Conservation (phyloP, 2,113 vertebrate genomes). For the Castor canadensis region DNA sequence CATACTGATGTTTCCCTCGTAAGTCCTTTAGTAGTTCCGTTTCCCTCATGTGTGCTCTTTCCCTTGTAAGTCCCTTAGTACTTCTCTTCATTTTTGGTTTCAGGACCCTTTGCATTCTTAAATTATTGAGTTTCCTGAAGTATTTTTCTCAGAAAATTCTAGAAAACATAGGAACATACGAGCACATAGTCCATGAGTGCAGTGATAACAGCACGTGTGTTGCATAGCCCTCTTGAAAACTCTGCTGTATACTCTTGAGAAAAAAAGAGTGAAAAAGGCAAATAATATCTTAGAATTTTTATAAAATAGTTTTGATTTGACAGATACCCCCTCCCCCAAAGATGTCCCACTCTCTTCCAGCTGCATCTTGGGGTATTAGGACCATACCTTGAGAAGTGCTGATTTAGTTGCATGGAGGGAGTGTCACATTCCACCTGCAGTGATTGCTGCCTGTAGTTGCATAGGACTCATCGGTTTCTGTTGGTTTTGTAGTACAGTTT, state of each 20-base stretch:
- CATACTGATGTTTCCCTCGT: background rate
- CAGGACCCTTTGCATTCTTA: background rate
- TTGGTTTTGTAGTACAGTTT: background rate
- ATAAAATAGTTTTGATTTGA: slow-evolving; percentile 22
- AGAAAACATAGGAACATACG: background rate
- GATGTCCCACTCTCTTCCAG: background rate
- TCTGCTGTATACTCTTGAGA: background rate
- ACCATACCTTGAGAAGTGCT: background rate
- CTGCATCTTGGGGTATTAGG: background rate
- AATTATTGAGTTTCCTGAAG: slow-evolving; percentile 5
- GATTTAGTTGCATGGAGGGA: background rate
- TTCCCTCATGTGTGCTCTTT: too few relatives aligned
- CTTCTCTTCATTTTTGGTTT: background rate
- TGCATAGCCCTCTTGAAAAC: background rate
- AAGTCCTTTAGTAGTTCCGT: background rate
- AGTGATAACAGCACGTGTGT: background rate
- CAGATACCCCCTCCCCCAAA: background rate
- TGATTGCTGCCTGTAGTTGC: background rate
- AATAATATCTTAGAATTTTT: background rate
- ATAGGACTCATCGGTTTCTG: background rate
- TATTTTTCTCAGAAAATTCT: slow-evolving; percentile 50
- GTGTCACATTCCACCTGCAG: background rate
- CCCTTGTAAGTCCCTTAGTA: background rate
- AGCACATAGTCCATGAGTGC: background rate
- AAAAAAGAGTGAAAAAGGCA: background rate